Evolutionary conservation across 1,140 invertebrate genomes (phyloP).

Genomic region (Samia ricini): DNA sequence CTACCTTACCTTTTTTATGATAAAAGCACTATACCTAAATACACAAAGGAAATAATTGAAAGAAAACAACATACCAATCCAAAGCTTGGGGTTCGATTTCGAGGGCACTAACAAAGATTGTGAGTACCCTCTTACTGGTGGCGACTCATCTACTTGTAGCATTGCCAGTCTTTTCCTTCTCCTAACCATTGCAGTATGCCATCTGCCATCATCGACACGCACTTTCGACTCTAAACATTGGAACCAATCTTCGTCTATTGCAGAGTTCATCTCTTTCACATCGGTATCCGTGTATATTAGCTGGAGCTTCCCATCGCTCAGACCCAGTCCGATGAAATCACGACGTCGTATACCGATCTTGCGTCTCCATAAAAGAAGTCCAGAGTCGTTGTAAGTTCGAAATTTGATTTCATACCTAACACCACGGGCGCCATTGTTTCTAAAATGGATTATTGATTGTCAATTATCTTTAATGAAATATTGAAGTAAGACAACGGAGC

Average conservation of each 20-base stretch:
- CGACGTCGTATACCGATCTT: slow-evolving; percentile 70
- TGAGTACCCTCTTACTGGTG: slow-evolving; percentile 80
- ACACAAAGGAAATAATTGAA: background rate
- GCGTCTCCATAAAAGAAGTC: slow-evolving; percentile 83
- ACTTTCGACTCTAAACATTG: slow-evolving; percentile 76
- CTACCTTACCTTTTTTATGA: too few species aligned
- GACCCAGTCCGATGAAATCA: slow-evolving; percentile 72
- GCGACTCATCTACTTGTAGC: slow-evolving; percentile 83
- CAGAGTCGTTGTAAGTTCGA: slow-evolving; percentile 81
- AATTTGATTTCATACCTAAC: slow-evolving; percentile 86
- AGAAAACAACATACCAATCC: slow-evolving; percentile 80
- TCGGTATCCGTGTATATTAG: slow-evolving; percentile 73
- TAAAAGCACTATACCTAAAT: too few species aligned
- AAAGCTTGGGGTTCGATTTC: slow-evolving; percentile 86
- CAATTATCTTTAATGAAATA: background rate
- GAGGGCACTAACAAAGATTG: slow-evolving; percentile 82
- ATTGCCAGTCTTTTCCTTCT: slow-evolving; percentile 83
- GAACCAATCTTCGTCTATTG: slow-evolving; percentile 68
- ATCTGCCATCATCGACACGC: slow-evolving; percentile 84
- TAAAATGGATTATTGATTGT: slow-evolving; percentile 39
- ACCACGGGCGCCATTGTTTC: slow-evolving; percentile 81
- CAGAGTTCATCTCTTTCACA: slow-evolving; percentile 54
- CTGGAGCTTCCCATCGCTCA: slow-evolving; percentile 66
- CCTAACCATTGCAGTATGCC: slow-evolving; percentile 84
- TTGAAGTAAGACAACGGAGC: background rate